Percentiles rank a stretch among this genome's conserved stretches.
phyloP scores from a whole-genome alignment of 2,888 invertebrate species.

The Epiblema foenella region DNA sequence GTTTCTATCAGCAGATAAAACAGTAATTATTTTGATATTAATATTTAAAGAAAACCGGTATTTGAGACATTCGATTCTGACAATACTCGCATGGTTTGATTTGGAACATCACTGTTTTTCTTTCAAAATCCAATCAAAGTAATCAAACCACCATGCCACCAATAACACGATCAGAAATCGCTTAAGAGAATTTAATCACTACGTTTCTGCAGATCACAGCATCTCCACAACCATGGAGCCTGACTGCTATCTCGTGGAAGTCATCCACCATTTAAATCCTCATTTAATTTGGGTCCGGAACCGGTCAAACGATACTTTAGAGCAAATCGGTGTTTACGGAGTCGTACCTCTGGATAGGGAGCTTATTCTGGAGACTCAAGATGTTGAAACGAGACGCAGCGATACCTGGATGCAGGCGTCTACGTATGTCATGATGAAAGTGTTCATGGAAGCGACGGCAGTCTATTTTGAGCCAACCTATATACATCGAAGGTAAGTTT shows the following conservation, averaged over 20 bases:
- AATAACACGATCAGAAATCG: neutral
- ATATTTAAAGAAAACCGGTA: conserved; percentile 2
- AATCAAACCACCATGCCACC: no score
- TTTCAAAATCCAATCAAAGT: conserved; percentile 1
- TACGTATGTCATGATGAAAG: conserved; percentile 53
- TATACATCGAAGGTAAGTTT: conserved; percentile 63
- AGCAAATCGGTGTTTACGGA: conserved; percentile 73
- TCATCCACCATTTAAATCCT: conserved; percentile 66
- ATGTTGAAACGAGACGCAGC: conserved; percentile 50
- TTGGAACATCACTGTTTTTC: conserved; percentile 1
- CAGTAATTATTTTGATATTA: neutral
- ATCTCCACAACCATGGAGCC: conserved; percentile 52
- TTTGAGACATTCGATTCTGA: neutral
- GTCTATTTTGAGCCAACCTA: conserved; percentile 63
- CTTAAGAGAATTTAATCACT: no score
- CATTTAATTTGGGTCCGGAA: conserved; percentile 67
- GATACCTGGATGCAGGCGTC: conserved; percentile 65
- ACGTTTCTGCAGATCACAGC: neutral
- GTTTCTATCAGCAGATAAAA: neutral
- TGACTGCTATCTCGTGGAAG: conserved; percentile 64
- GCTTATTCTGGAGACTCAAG: conserved; percentile 50
- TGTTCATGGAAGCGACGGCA: conserved; percentile 53
- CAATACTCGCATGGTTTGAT: neutral
- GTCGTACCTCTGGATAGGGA: conserved; percentile 61
- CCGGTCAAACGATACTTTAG: conserved; percentile 53